Evolutionary conservation across 2,888 invertebrate genomes (phyloP), one percentile per base, ranked within the genome.

Genomic region (Hymenopus coronatus): DNA sequence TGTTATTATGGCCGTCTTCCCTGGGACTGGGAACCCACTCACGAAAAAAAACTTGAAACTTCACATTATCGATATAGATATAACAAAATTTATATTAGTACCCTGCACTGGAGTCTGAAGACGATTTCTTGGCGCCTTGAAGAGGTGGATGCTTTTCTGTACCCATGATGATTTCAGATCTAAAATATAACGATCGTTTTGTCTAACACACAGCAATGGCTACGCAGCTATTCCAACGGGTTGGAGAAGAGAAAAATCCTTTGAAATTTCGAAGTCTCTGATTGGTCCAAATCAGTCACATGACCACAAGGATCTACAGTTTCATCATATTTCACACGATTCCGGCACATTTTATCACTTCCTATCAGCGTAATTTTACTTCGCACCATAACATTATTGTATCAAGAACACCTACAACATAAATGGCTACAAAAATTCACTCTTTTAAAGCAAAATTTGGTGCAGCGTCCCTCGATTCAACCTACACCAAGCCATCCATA

Each of bases 161-260:
- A 92, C 93, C 94, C 94, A 94, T 94, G 93, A 93, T 93, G 92
- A 93, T 93, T 92, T 92, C 92, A 92, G 93, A 93, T 93, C 92
- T 92, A 92, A 91, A 92, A 92, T 92, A 92, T 92, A 93, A 93
- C 92, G 90, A 91, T 89, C 90, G 90, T 46, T 85, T 89, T 92
- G 92, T 92, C 92, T 92, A 12, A 92, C 92, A 92, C 92, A 92
- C 93, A 93, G 93, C 93, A 93, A 93, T 93, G 93, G 93, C 93
- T 93, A 93, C 93, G 93, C 93, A 93, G 91, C 91, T 91, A 91
- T 91, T 91, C 91, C 91, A 92, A 91, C 91, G 91, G 90, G 91
- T 91, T 91, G 91, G 91, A 91, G 91, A 91, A 91, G 91, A 90
- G 92, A 92, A 92, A 91, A 92, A 91, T 91, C 91, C 91, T 91